Base-by-base conservation (phyloP, 1,140 invertebrate species). In the Diorhabda carinulata region DNA sequence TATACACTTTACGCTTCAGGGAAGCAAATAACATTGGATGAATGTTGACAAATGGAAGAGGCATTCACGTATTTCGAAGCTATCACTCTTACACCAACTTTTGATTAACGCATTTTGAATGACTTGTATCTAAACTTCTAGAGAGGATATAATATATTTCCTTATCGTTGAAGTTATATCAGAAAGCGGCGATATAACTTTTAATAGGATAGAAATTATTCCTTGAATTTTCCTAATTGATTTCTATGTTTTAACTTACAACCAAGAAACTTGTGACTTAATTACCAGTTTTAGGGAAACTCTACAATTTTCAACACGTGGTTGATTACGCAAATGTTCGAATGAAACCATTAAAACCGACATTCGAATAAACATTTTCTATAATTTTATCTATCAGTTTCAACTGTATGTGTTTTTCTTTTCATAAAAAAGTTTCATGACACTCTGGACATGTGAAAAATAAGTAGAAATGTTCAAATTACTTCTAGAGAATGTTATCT, bases 81-180 rank as follows among this genome's bases (percentile, higher is more conserved):
- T 6, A 60, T 60, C 58, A 60, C 58, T 60, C 58, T 42, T 60
- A 7, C 5, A 25, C 25, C 10, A 42, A 60, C 8, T 60, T 60
- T 60, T 60, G 58, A 60, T 60, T 60, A 60, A 60, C 58, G 58
- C 25, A 60, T 60, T 60, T 60, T 42, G 58, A 60, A 60, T 60
- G 58, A 60, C 58, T 60, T 52, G 47, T n/a, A n/a, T 8, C 6
- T n/a, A 52, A 52, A 52, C 6, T 52, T 52, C n/a, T 6, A 8
- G 2, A n/a, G 47, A 6, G 2, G 47, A 4, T 3, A 52, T 6
- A 52, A n/a, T 8, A 52, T 6, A 52, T 8, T 52, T 52, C 47
- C 47, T 52, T 52, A 52, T n/a, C 47, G 47, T 52, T 52, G 6
- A 52, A n/a, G 6, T 8, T 52, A 52, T 52, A 52, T 52, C 47